These are phyloP conservation scores for Marmota flaviventris DNA, from an alignment of 2,113 vertebrate genomes.

Conservation along the genomic window DNA sequence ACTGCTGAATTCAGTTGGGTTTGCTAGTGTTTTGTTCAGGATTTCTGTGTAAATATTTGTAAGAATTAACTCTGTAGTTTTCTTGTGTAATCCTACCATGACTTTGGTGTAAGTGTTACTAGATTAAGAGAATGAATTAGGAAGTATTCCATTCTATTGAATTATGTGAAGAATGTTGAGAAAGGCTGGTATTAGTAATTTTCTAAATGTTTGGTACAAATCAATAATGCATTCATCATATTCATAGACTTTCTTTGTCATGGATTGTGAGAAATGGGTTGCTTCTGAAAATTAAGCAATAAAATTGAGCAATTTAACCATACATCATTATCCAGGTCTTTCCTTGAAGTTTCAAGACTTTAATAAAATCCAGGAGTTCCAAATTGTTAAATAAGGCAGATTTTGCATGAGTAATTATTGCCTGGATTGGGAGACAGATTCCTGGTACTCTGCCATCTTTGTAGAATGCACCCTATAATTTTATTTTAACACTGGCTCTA, in stretches of 20 bases:
- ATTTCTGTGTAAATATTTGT: background rate
- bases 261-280: background rate
- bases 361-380: background rate
- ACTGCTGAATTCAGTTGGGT: background rate
- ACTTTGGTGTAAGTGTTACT: background rate
- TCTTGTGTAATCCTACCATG: background rate
- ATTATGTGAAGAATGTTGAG: background rate
- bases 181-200: background rate
- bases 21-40: background rate
- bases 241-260: background rate
- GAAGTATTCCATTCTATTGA: background rate
- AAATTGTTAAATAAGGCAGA: background rate
- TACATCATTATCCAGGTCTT: background rate
- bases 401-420: background rate
- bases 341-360: background rate
- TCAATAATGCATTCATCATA: background rate
- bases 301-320: background rate
- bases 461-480: background rate
- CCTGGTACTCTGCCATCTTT: background rate
- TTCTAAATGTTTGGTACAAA: background rate
- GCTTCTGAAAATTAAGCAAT: background rate
- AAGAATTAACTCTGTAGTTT: background rate
- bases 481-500: background rate
- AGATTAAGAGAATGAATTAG: background rate
- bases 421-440: background rate